Conservation (phyloP, 2,797 vertebrate genomes). For the Platyrinchus mystaceus region DNA sequence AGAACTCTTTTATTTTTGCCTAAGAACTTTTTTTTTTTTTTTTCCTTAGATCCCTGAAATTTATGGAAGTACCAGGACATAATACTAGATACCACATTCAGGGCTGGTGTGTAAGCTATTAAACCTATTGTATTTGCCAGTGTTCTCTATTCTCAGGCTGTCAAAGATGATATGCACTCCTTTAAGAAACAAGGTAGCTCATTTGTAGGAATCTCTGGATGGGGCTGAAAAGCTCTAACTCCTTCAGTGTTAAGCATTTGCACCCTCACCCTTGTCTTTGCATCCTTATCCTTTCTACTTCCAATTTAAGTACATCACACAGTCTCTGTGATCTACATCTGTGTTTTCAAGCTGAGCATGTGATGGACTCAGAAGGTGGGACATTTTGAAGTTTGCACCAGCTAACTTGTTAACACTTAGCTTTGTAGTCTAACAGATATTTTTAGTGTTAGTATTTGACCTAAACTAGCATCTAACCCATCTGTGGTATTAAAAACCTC, state of each 20-base stretch:
- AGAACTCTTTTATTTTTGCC: not conserved
- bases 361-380: not conserved
- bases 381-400: not conserved
- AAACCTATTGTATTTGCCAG: not conserved
- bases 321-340: not conserved
- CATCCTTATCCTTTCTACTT: not conserved
- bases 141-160: not conserved
- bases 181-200: not conserved
- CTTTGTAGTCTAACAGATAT: not conserved
- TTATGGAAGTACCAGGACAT: not conserved
- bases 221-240: not conserved
- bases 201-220: not conserved
- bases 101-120: not conserved
- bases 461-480: not conserved
- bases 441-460: not conserved
- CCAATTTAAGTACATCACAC: accelerated
- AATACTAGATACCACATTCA: not conserved
- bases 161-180: not conserved
- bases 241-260: not conserved
- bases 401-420: not conserved
- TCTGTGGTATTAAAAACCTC: not conserved
- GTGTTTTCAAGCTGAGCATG: not conserved
- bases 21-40: not conserved
- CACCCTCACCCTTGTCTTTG: not conserved
- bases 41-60: not conserved